Base-by-base conservation (phyloP, 2,113 vertebrate species). In the Beaufortia kweichowensis region DNA sequence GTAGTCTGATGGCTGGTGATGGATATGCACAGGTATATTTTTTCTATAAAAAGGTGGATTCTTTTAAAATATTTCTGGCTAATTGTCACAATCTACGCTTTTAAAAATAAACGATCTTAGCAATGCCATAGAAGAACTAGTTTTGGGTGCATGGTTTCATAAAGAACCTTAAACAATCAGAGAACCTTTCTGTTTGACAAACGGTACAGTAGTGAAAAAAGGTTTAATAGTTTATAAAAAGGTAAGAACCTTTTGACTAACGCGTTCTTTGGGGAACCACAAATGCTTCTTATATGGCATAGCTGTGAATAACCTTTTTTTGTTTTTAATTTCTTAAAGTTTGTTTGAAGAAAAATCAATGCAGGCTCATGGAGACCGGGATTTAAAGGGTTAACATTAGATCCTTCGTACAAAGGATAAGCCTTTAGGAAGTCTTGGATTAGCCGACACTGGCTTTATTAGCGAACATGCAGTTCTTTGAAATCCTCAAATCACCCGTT, bases 401-500 rank as follows among this genome's bases (percentile, higher is more conserved):
- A 83, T 57, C 61, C 73, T 55, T 14, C 77, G 79, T 79, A 56
- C 63, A 26, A 43, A 78, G 88, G 86, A 79, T 89, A 89, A 88
- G 68, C 86, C 67, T 76, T 67, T 39, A 50, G 77, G 56, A 82
- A 72, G 71, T 72, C 26, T 19, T 41, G 79, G 86, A 84, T 90
- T 87, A 90, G 72, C 63, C 59, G 82, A 84, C 81, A 79, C 62
- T 23, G 67, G 71, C 81, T 79, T 41, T 28, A 82, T 72, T 75
- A 82, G 59, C 39, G 74, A 43, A 69, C 59, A 17, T 69, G 75
- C 63, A 78, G 66, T 67, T 76, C 85, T 89, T 90, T 87, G 85
- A 84, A 84, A 82, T 87, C 82, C 83, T 88, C 88, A 89, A 89
- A 84, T 90, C 88, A 89, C 82, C 86, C 83, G 85, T 89, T 89